These are phyloP conservation scores for Melipona beecheii DNA, from an alignment of 2,888 invertebrate genomes.

Conservation along the genomic window DNA sequence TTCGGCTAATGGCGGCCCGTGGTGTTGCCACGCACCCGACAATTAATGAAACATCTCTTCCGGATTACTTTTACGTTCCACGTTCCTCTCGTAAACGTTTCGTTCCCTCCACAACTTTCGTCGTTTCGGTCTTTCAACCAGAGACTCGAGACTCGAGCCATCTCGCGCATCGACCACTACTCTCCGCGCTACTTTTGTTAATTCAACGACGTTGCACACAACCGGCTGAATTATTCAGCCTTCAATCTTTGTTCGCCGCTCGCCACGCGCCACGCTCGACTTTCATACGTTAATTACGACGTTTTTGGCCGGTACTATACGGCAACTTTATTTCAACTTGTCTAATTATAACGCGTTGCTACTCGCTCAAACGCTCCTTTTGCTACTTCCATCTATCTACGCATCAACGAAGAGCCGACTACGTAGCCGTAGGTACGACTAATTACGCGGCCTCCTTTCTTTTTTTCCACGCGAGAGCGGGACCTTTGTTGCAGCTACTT, in stretches of 20 bases:
- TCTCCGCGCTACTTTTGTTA: no score
- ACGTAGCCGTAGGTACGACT: not conserved
- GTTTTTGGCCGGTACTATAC: constrained; percentile 2
- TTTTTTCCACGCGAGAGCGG: not conserved
- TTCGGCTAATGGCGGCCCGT: constrained; percentile 2
- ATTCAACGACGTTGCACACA: not conserved
- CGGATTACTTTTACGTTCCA: not conserved
- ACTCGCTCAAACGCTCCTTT: not conserved
- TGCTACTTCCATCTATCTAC: constrained; percentile 6
- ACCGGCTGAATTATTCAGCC: not conserved
- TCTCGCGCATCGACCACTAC: not conserved
- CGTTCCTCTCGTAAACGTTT: no score
- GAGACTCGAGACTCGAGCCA: not conserved
- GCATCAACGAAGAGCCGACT: not conserved
- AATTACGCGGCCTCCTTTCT: not conserved
- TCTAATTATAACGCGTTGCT: constrained; percentile 28
- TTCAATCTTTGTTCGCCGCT: not conserved
- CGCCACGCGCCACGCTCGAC: not conserved
- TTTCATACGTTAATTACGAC: constrained; percentile 18
- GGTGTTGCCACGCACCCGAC: not conserved
- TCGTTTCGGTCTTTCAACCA: not conserved
- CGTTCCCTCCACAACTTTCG: not conserved
- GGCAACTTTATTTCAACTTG: constrained; percentile 16
- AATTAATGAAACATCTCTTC: not conserved
- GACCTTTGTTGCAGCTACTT: constrained; percentile 2